Percentiles rank a stretch among this genome's conserved stretches.
Conservation (phyloP, 92 coral and sea anemone genomes). For the Palythoa grandiflora region DNA sequence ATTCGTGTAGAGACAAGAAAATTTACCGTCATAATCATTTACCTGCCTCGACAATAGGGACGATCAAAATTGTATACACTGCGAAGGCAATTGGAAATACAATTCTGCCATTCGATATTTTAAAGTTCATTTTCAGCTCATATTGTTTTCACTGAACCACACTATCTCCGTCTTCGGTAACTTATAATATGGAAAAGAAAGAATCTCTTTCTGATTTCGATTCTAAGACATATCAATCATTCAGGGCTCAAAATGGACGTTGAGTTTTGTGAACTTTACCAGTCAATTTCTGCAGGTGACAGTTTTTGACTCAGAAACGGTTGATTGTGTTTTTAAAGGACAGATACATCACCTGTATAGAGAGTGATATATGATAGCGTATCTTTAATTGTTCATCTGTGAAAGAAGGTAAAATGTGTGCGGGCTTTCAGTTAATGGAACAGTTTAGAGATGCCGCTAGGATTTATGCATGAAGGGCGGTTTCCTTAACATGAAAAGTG, state of each 20-base stretch:
- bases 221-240: background rate
- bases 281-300: background rate
- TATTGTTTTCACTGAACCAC: background rate
- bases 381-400: background rate
- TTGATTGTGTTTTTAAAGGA: background rate
- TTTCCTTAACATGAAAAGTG: background rate
- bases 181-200: background rate
- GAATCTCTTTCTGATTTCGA: background rate
- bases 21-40: background rate
- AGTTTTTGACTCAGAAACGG: background rate
- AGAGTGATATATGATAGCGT: background rate
- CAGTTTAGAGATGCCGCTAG: background rate
- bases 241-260: background rate
- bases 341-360: background rate
- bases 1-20: background rate
- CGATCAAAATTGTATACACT: background rate
- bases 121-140: constrained; percentile 6
- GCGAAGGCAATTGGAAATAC: background rate
- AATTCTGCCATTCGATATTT: background rate
- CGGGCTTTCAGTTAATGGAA: background rate
- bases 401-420: background rate
- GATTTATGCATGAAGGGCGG: too few relatives aligned
- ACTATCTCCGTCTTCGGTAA: background rate
- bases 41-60: constrained; percentile 16
- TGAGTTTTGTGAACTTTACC: background rate